Evolutionary conservation across 23 tunicate species (phyloP).

Genomic region (Oikopleura dioica): DNA sequence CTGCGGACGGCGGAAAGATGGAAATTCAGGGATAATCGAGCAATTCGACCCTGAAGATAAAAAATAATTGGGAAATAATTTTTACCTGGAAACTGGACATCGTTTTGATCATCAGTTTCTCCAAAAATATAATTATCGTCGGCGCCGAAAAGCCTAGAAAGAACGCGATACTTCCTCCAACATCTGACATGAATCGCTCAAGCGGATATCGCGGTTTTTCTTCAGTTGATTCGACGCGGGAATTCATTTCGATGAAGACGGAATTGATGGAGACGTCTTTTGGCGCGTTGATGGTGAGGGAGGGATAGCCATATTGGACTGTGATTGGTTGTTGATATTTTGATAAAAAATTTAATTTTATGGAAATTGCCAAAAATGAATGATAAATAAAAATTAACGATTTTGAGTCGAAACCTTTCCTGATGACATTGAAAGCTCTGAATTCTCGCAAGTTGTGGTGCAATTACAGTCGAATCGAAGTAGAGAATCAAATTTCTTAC

Average conservation of each 20-base stretch:
- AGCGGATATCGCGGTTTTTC: not conserved
- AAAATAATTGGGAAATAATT: too few species aligned
- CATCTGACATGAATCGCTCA: constrained; percentile 7
- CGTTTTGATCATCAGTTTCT: not conserved
- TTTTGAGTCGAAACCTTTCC: not conserved
- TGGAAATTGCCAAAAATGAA: too few species aligned
- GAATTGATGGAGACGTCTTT: not conserved
- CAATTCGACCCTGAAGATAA: too few species aligned
- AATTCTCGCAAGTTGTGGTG: not conserved
- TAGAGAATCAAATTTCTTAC: not conserved
- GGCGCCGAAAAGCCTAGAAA: constrained; percentile 12
- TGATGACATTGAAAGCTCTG: not conserved
- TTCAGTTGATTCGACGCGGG: not conserved
- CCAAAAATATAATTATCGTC: constrained; percentile 4
- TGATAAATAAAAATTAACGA: too few species aligned
- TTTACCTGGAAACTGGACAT: not conserved
- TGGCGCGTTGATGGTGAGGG: not conserved
- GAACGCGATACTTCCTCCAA: constrained; percentile 11
- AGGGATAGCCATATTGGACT: not conserved
- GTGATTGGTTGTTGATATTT: too few species aligned
- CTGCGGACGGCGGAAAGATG: too few species aligned
- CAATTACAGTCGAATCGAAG: not conserved
- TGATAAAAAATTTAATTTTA: too few species aligned
- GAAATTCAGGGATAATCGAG: too few species aligned
- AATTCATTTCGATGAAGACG: not conserved